Evolutionary conservation across 2,113 vertebrate genomes (phyloP), one percentile per base, ranked within the genome.

Genomic region (Podarcis raffonei): DNA sequence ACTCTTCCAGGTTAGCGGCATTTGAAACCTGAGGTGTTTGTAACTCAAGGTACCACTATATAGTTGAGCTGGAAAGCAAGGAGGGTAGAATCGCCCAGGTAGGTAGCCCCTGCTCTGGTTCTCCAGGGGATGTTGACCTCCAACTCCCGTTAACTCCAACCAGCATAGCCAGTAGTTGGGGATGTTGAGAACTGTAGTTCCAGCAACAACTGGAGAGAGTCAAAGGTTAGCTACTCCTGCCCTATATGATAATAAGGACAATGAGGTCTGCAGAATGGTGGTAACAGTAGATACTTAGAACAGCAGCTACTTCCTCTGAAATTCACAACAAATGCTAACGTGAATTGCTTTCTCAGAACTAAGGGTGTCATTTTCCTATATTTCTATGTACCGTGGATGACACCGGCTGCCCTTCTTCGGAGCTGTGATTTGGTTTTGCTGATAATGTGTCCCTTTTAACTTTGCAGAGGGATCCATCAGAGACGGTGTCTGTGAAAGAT

Each of bases 391-490:
- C 16, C n/a, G 25, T 59, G 62, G 18, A 68, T 48, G 18, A 48
- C 22, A 65, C n/a, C 6, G 5, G 15, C 22, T 13, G 25, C 27
- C 78, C 25, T 79, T 65, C 65, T 77, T 86, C 27, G 16, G 8
- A 5, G 13, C 32, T 85, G 62, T 85, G 22, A 48, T n/a, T 82
- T 72, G 39, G 7, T 53, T 75, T 74, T 13, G 68, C 1, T 86
- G n/a, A 62, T 37, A 8, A 20, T 91, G 88, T 91, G 9, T 53
- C 48, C 39, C 48, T 79, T 89, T 94, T 84, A 89, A 71, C 85
- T 95, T 92, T 94, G 88, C 91, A 98, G 98, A 93, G 95, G 37
- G 92, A 95, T 79, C 93, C 97, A 20, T 95, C 90, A 30, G 94
- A 96, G 85, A 93, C 91, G 0, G 91, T 96, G 74, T 90, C 95